Evolutionary conservation across 2,113 vertebrate species (phyloP).

Genomic region (Crocuta crocuta): DNA sequence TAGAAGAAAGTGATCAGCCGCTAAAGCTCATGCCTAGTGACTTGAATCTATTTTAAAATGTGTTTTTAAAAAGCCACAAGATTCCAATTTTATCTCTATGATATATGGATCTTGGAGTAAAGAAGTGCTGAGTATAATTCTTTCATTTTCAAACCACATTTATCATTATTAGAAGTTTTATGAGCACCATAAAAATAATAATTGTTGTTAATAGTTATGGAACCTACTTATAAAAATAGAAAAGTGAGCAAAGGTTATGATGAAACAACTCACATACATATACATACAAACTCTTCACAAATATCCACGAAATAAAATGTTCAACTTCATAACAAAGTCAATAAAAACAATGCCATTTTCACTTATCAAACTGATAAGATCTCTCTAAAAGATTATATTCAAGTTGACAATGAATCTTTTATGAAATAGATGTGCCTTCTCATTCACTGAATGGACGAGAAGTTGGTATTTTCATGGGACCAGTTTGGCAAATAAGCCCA

Average conservation of each 20-base stretch:
- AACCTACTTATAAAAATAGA: not conserved
- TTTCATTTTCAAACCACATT: not conserved
- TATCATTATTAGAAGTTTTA: not conserved
- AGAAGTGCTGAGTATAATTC: not conserved
- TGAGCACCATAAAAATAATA: not conserved
- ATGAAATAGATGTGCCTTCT: not conserved
- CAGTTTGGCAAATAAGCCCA: not conserved
- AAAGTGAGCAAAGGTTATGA: not conserved
- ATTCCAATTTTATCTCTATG: not conserved
- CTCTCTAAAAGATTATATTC: not conserved
- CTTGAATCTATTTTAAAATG: not conserved
- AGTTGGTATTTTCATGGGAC: slow-evolving; percentile 13
- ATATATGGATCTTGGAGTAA: not conserved
- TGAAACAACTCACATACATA: not conserved
- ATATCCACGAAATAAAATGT: not conserved
- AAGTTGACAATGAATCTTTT: not conserved
- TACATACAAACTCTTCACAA: not conserved
- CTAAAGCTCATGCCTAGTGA: not conserved
- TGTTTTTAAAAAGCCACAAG: not conserved
- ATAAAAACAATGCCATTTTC: not conserved
- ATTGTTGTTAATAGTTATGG: not conserved
- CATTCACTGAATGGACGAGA: not conserved
- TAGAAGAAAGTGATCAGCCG: not conserved
- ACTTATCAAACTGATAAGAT: not conserved
- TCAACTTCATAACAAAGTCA: not conserved